These are phyloP conservation scores for Drosophila rellima DNA, from an alignment of 2,888 invertebrate genomes.

Conservation along the genomic window DNA sequence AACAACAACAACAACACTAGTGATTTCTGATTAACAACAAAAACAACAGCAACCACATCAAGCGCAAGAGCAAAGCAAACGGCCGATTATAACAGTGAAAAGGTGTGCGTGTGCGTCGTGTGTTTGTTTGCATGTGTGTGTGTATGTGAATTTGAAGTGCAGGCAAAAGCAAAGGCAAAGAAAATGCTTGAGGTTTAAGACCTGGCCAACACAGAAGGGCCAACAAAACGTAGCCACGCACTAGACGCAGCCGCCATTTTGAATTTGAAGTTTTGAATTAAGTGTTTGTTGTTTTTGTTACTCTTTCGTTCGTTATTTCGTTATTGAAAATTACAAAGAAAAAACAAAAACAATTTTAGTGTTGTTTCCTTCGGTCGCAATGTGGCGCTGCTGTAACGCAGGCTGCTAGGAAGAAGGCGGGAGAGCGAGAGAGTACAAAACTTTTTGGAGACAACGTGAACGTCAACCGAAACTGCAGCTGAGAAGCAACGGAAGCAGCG, in stretches of 20 bases:
- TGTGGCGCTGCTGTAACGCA: conserved; percentile 49
- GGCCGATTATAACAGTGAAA: conserved; percentile 79
- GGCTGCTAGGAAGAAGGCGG: conserved; percentile 1
- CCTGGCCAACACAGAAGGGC: conserved; percentile 55
- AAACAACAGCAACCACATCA: conserved; percentile 37
- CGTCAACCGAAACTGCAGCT: not conserved
- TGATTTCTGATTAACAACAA: conserved; percentile 70
- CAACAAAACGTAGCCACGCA: conserved; percentile 42
- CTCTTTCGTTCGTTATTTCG: conserved; percentile 23
- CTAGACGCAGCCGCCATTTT: conserved; percentile 61
- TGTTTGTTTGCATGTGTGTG: conserved; percentile 1
- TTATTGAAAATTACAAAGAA: conserved; percentile 2
- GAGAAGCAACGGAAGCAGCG: conserved; percentile 24
- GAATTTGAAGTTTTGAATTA: conserved; percentile 50
- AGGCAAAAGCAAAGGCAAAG: conserved; percentile 47
- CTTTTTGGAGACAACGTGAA: conserved; percentile 7
- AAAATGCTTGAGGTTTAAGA: conserved; percentile 69
- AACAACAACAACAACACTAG: conserved; percentile 46
- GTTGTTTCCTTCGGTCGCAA: conserved; percentile 28
- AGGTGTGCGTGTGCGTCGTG: conserved; percentile 37
- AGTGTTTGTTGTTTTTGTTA: conserved; percentile 35
- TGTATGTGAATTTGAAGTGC: conserved; percentile 46
- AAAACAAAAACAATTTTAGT: conserved; percentile 11
- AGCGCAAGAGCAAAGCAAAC: conserved; percentile 56
- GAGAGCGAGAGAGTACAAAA: conserved; percentile 25